Base-by-base conservation (phyloP, 1,140 invertebrate genomes). In the Papilio helenus region DNA sequence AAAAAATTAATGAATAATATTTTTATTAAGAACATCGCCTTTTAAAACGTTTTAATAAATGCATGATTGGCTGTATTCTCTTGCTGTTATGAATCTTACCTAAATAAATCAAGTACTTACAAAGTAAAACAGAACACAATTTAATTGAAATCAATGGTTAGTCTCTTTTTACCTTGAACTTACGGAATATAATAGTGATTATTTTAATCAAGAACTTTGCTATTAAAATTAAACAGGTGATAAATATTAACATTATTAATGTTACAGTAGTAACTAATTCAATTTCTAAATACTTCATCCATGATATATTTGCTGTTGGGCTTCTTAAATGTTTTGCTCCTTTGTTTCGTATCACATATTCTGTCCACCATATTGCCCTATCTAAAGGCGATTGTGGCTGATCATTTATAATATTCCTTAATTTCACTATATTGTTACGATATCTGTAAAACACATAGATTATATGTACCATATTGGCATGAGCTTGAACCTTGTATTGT, bases 361-460 rank as follows among this genome's bases (percentile, higher is more conserved):
- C 95, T 1, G 94, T 95, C 95, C 95, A 96, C 86, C 95, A 96
- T 20, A 96, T 87, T 0, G 94, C 95, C 68, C 90, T 90, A 68
- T 95, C 86, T 29, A 89, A 68, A 0, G 88, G 81, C 1, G 61
- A 49, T 71, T 77, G 71, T 0, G 84, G 83, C 51, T 86, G 81
- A 72, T 89, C 87, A 2, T 55, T 34, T 74, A 89, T 83, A 8
- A 85, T 9, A 0, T 10, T 26, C 1, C 82, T 51, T 16, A 88
- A 78, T 14, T 72, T 72, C 1, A 51, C 8, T 14, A 86, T 79
- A 29, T 88, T 88, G 2, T 79, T 65, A 10, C 81, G 81, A 55
- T 86, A 88, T 51, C 87, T 88, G 79, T 34, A 84, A 68, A 68
- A 68, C 0, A 23, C 10, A 16, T 46, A 46, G 44, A n/a, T n/a